Evolutionary conservation across 2,888 invertebrate genomes (phyloP).

Genomic region (Cylloceria caligata): DNA sequence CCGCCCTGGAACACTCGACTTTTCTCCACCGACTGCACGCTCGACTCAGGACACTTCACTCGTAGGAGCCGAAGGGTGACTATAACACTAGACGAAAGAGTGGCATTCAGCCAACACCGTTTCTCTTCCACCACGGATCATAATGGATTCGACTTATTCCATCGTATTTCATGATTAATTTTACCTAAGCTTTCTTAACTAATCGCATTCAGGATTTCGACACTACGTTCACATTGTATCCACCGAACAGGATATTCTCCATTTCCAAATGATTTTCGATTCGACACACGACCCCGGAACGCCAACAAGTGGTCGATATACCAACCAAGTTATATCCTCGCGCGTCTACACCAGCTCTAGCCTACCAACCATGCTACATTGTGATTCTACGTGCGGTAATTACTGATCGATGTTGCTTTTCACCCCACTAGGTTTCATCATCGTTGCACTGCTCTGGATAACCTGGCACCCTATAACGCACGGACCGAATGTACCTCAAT

Average conservation of each 20-base stretch:
- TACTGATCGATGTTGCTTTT: conserved; percentile 80
- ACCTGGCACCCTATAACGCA: conserved; percentile 9
- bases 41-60: conserved; percentile 26
- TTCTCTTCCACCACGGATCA: conserved; percentile 7
- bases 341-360: conserved; percentile 63
- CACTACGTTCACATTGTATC: conserved; percentile 4
- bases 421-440: conserved; percentile 43
- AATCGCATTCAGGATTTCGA: conserved; percentile 39
- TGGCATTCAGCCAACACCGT: conserved; percentile 49
- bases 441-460: conserved; percentile 33
- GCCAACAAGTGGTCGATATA: conserved; percentile 83
- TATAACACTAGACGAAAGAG: conserved; percentile 23
- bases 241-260: conserved; percentile 66
- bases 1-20: conserved; percentile 68
- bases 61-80: conserved; percentile 29
- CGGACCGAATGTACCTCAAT: conserved; percentile 7
- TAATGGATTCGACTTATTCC: conserved; percentile 24
- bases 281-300: conserved; percentile 78
- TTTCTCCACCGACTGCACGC: conserved; percentile 64
- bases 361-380: conserved; percentile 70
- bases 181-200: conserved; percentile 26
- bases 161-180: conserved; percentile 28
- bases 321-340: conserved; percentile 73
- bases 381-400: conserved; percentile 82
- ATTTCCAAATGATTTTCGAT: conserved; percentile 76